phyloP scores from a whole-genome alignment of 2,797 vertebrate species.

The Clamator glandarius region DNA sequence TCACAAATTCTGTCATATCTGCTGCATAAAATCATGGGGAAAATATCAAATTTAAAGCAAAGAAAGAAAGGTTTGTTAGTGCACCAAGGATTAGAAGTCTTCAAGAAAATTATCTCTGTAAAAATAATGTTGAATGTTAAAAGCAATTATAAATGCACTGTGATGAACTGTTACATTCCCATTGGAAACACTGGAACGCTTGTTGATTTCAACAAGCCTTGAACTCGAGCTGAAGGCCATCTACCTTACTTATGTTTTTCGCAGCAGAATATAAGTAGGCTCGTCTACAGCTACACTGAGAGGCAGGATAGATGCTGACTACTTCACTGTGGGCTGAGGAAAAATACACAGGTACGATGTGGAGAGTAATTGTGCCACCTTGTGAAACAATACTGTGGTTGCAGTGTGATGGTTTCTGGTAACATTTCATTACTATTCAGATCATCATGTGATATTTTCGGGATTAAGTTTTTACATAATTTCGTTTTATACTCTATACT shows the following conservation, averaged over 20 bases:
- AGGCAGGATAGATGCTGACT: neutral
- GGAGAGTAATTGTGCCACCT: slow-evolving; percentile 43
- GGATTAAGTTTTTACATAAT: neutral
- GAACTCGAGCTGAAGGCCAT: neutral
- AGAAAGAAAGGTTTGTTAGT: neutral
- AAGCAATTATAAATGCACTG: neutral
- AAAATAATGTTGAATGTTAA: neutral
- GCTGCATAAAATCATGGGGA: neutral
- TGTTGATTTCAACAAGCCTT: neutral
- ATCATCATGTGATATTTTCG: accelerated
- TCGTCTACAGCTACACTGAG: neutral
- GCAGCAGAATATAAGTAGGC: neutral
- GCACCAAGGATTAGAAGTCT: neutral
- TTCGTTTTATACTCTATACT: neutral
- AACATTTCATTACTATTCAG: neutral
- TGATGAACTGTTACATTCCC: neutral
- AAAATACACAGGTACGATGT: neutral
- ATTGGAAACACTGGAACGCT: neutral
- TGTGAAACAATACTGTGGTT: slow-evolving; percentile 12
- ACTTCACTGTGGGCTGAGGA: neutral
- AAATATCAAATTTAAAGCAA: neutral
- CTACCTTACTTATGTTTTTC: neutral
- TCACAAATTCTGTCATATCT: neutral
- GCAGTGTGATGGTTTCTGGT: neutral
- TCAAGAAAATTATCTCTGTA: neutral